Percentiles rank a stretch among this genome's conserved stretches.
phyloP scores from a whole-genome alignment of 2,888 invertebrate genomes.

The Drosophila phalerata region DNA sequence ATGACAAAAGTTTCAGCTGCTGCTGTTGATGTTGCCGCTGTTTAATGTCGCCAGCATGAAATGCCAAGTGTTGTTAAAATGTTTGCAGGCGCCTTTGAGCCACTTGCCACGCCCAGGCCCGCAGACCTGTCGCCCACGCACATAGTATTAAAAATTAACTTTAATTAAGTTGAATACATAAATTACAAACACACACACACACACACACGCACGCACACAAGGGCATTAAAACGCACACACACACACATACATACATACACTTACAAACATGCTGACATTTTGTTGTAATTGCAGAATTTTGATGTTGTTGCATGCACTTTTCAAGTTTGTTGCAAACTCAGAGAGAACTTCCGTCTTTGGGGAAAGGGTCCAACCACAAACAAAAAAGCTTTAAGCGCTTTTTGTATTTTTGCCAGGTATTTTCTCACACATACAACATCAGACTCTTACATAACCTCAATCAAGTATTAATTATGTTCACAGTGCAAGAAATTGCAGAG shows the following conservation, averaged over 20 bases:
- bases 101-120: constrained; percentile 66
- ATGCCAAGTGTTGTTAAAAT: constrained; percentile 80
- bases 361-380: constrained; percentile 26
- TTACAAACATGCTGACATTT: constrained; percentile 33
- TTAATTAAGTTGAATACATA: constrained; percentile 82
- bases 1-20: constrained; percentile 70
- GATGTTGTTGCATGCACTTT: constrained; percentile 35
- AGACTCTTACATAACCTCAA: constrained; percentile 38
- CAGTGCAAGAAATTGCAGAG: constrained; percentile 46
- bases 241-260: constrained; percentile 17
- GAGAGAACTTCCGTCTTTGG: constrained; percentile 27
- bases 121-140: constrained; percentile 60
- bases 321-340: constrained; percentile 46
- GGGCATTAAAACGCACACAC: constrained; percentile 60
- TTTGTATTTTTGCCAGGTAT: constrained; percentile 32
- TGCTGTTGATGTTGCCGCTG: constrained; percentile 51
- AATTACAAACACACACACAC: constrained; percentile 78
- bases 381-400: constrained; percentile 46
- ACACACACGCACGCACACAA: constrained; percentile 51
- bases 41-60: constrained; percentile 79
- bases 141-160: constrained; percentile 79
- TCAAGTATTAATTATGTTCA: constrained; percentile 70
- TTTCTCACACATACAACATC: constrained; percentile 22
- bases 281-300: constrained; percentile 55
- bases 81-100: constrained; percentile 77